A percentile compares a stretch with the other conserved stretches of the same genome.
Conservation (phyloP, 2,797 vertebrate species). For the Notolepis coatsorum region DNA sequence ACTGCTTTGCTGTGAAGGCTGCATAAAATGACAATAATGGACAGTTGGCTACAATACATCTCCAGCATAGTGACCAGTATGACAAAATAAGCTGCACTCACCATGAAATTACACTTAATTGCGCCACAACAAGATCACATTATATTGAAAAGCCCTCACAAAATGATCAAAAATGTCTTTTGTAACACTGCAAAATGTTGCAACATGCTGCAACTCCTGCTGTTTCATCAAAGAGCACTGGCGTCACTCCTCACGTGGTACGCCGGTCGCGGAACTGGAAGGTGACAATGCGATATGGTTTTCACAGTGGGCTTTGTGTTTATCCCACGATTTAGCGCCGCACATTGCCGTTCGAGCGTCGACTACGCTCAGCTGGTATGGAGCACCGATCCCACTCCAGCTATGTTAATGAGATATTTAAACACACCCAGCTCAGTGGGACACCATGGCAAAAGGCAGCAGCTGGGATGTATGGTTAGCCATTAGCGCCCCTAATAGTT, state of each 20-base stretch:
- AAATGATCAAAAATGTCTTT: constrained; percentile 45
- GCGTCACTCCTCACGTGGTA: constrained; percentile 22
- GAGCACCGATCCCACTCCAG: constrained; percentile 78
- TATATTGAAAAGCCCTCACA: constrained; percentile 36
- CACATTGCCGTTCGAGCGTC: constrained; percentile 75
- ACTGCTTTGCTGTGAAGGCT: neutral
- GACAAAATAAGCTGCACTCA: constrained; percentile 40
- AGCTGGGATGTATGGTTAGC: constrained; percentile 83
- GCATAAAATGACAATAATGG: constrained; percentile 28
- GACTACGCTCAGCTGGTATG: constrained; percentile 76
- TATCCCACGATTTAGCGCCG: constrained; percentile 84
- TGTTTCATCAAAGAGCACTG: constrained; percentile 52
- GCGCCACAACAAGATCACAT: constrained; percentile 45
- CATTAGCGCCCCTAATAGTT: constrained; percentile 87
- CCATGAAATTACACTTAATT: constrained; percentile 65
- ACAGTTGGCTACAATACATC: constrained; percentile 25
- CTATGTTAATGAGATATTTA: constrained; percentile 68
- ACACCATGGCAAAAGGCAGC: constrained; percentile 68
- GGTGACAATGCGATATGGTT: constrained; percentile 79
- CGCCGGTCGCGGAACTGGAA: constrained; percentile 70
- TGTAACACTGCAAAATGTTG: constrained; percentile 53
- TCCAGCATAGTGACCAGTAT: constrained; percentile 36
- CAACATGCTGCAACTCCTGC: constrained; percentile 48
- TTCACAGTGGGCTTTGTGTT: constrained; percentile 75
- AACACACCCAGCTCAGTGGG: constrained; percentile 66